Evolutionary conservation across 2,888 invertebrate species (phyloP).

Genomic region (Dermolepida albohirtum): DNA sequence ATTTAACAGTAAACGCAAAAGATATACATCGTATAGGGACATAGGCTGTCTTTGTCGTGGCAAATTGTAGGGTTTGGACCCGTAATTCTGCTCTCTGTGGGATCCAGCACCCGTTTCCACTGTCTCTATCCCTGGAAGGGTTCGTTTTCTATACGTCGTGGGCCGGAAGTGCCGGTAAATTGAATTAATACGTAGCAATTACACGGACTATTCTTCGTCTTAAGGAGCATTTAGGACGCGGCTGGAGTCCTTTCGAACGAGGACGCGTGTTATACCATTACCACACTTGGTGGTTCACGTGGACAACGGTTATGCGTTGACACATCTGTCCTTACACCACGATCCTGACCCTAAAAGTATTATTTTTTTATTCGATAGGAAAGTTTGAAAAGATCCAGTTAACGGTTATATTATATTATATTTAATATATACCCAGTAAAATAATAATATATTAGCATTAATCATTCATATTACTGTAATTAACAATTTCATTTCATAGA

Average conservation of each 20-base stretch:
- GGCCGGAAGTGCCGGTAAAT: slow-evolving; percentile 64
- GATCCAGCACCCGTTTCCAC: slow-evolving; percentile 60
- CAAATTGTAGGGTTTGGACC: slow-evolving; percentile 64
- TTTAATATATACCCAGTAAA: too few species aligned
- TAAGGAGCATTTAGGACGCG: slow-evolving; percentile 64
- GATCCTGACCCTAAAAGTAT: too few species aligned
- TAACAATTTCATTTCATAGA: too few species aligned
- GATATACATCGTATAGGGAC: slow-evolving; percentile 28
- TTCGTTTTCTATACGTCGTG: slow-evolving; percentile 52
- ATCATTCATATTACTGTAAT: too few species aligned
- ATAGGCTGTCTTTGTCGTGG: slow-evolving; percentile 48
- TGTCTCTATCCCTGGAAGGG: slow-evolving; percentile 56
- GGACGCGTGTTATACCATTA: slow-evolving; percentile 60
- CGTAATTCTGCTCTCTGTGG: slow-evolving; percentile 62
- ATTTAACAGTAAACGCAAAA: slow-evolving; percentile 28
- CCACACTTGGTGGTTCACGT: slow-evolving; percentile 61
- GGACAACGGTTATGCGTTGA: slow-evolving; percentile 55
- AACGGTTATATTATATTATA: too few species aligned
- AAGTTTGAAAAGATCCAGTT: too few species aligned
- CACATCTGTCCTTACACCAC: slow-evolving; percentile 49
- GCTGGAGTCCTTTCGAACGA: slow-evolving; percentile 56
- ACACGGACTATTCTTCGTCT: slow-evolving; percentile 63
- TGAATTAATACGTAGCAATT: slow-evolving; percentile 67
- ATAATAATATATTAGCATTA: too few species aligned
- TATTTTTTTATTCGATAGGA: too few species aligned